Conservation (phyloP, 1,140 invertebrate species). For the Argopecten irradians region DNA sequence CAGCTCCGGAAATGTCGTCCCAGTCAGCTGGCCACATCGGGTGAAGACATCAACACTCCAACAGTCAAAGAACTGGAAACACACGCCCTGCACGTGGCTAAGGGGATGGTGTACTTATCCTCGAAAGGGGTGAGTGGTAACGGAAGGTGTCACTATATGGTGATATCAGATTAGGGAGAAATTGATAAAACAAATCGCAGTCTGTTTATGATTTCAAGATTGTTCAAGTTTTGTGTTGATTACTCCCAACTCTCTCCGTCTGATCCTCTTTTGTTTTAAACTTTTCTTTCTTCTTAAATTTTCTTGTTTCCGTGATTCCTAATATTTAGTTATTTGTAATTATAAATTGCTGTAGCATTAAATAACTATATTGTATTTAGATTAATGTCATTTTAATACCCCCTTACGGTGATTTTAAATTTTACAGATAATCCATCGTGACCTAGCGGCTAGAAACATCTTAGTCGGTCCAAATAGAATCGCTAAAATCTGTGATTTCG, state of each 20-base stretch:
- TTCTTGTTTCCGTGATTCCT: no score
- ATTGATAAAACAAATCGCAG: neutral
- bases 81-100: slow-evolving; percentile 61
- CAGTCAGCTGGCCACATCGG: slow-evolving; percentile 33
- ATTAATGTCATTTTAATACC: no score
- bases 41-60: slow-evolving; percentile 42
- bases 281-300: neutral
- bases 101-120: slow-evolving; percentile 61
- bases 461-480: slow-evolving; percentile 85
- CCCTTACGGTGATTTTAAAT: neutral
- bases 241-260: neutral
- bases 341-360: no score
- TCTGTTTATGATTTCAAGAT: neutral
- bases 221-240: neutral
- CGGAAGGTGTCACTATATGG: neutral
- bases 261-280: neutral
- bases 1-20: slow-evolving; percentile 59
- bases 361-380: no score
- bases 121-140: slow-evolving; percentile 55
- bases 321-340: no score
- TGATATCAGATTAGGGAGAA: neutral
- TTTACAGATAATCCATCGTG: slow-evolving; percentile 89
- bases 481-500: slow-evolving; percentile 93
- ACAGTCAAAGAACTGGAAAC: slow-evolving; percentile 60
- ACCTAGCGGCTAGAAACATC: slow-evolving; percentile 90